Percentiles rank a stretch among this genome's conserved stretches.
These are phyloP conservation scores for Morbakka virulenta DNA, from an alignment of 30 jellyfish, hydroid and myxozoan genomes.

Conservation along the genomic window DNA sequence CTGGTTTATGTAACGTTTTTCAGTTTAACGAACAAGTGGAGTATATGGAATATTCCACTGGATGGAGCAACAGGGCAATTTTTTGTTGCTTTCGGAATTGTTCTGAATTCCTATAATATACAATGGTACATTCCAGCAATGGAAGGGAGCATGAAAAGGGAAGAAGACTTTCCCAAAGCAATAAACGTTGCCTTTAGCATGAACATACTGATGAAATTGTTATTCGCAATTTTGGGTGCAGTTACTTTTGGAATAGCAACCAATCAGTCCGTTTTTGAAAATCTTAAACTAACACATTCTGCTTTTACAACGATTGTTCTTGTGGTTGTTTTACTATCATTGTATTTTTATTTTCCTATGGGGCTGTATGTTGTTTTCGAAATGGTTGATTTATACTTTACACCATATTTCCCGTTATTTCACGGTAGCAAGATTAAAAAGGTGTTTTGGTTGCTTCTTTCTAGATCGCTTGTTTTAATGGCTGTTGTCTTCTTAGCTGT, in stretches of 20 bases:
- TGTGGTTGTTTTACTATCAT: slow-evolving; percentile 30
- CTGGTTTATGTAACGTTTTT: slow-evolving; percentile 19
- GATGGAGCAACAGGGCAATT: slow-evolving; percentile 39
- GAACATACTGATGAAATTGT: slow-evolving; percentile 36
- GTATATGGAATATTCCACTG: slow-evolving; percentile 22
- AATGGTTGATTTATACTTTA: slow-evolving; percentile 53
- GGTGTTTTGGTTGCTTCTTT: slow-evolving; percentile 54
- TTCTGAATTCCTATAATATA: slow-evolving; percentile 27
- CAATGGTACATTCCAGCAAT: slow-evolving; percentile 63
- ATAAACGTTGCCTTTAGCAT: slow-evolving; percentile 29
- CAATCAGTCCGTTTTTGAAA: slow-evolving; percentile 27
- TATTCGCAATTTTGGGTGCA: slow-evolving; percentile 63
- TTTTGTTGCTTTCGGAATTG: slow-evolving; percentile 52
- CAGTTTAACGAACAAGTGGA: slow-evolving; percentile 25
- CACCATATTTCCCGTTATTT: too few relatives aligned
- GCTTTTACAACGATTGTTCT: slow-evolving; percentile 35
- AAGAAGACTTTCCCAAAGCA: slow-evolving; percentile 25
- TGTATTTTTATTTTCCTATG: slow-evolving; percentile 39
- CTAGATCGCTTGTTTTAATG: slow-evolving; percentile 49
- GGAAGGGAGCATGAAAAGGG: slow-evolving; percentile 68
- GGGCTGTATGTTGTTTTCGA: slow-evolving; percentile 51
- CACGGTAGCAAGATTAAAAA: slow-evolving; percentile 40
- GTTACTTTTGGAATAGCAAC: slow-evolving; percentile 62
- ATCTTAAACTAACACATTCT: slow-evolving; percentile 13
- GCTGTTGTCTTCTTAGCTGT: slow-evolving; percentile 45